Evolutionary conservation across 2,888 invertebrate species (phyloP), one percentile per base, ranked within the genome.

Genomic region (Lycaena phlaeas): DNA sequence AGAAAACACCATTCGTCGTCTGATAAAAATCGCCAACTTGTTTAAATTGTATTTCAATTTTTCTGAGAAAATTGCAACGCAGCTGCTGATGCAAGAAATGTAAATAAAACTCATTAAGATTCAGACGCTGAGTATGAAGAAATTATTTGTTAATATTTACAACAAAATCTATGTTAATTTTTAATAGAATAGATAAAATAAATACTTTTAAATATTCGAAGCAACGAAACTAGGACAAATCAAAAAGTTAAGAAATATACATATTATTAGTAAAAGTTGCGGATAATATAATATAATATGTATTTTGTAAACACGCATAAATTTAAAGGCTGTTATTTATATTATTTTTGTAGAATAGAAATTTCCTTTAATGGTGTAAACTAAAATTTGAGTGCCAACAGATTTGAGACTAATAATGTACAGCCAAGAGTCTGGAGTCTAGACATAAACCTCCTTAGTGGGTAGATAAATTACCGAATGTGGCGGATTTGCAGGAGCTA

Each of bases 21-120:
- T 66, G 55, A 59, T 71, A 66, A 66, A 51, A 57, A 47, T 56
- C 47, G 50, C 53, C 46, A 55, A 55, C 56, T 60, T 61, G 46
- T 51, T 49, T 52, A 54, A 43, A 47, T 48, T 45, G 45, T 41
- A 41, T 46, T 46, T 44, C n/a, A 42, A 39, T 43, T 46, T 45
- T 45, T 40, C 30, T 15, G 25, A 30, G 34, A 41, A 40, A 41
- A 45, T 36, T 41, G 43, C 45, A 44, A 26, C 30, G 36, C 36
- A 15, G 41, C 29, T 34, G 34, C 18, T 34, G 34, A 41, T 41
- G 26, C 30, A 28, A 26, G 15, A 40, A 46, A 37, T 43, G 31
- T 43, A 42, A 45, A 40, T 38, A 28, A 34, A 34, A 34, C 34
- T 34, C 22, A 18, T 34, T 34, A 34, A 34, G 17, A 34, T 34